Evolutionary conservation across 2,797 vertebrate species (phyloP), one percentile per base, ranked within the genome.

Genomic region (Muraenolepis orangiensis): DNA sequence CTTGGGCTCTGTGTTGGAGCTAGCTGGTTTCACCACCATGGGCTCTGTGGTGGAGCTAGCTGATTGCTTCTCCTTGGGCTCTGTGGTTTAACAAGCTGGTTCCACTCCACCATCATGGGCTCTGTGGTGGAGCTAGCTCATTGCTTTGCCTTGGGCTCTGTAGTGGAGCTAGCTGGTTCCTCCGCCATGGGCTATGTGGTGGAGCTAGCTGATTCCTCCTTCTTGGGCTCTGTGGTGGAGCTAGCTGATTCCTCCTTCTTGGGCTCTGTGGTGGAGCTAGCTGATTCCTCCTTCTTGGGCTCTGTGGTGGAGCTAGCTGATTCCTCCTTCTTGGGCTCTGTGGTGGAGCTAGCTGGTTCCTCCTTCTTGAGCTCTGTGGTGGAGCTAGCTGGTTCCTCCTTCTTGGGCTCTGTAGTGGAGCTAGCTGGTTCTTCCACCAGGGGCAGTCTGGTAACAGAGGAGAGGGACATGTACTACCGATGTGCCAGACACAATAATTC

Each of bases 401-500:
- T n/a, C n/a, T 10, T 26, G n/a, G 8, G 51, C 51, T 23, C 51
- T 61, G 51, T 61, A n/a, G 51, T 61, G n/a, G 51, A 61, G 51
- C 51, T n/a, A 23, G 51, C 51, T 26, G n/a, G 7, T 61, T 61
- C 51, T n/a, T 23, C 20, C 46, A 57, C 18, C 51, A 38, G 36
- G 6, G 4, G 5, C 36, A 38, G 36, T 38, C 23, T 64, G 57
- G 57, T 11, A 11, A 12, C 23, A 14, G 57, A 77, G 75, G 10
- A 74, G 7, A 51, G 78, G 57, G 66, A 67, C 30, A 67, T 16
- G 66, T 31, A 31, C 66, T 32, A 31, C 67, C 12, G 12, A 82
- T 85, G 82, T 80, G 85, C 6, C 68, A 90, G 87, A 86, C 82
- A 75, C 82, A 80, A 90, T 90, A 86, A 91, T 90, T 90, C 74